These are phyloP conservation scores for Samia ricini DNA, from an alignment of 1,140 invertebrate genomes.

Conservation along the genomic window DNA sequence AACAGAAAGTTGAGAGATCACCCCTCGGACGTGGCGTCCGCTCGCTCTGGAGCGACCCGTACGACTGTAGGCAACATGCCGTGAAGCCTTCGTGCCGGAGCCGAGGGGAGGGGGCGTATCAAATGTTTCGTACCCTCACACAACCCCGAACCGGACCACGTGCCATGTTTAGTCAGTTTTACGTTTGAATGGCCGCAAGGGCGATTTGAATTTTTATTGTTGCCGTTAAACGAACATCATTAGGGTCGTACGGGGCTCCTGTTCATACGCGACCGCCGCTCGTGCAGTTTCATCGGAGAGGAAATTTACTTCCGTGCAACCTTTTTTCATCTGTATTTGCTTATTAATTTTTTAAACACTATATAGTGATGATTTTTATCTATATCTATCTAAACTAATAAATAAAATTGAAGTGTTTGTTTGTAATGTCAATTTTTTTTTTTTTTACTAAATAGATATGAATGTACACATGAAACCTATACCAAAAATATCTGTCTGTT, in stretches of 20 bases:
- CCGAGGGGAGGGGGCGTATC: slow-evolving; percentile 45
- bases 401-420: too few relatives aligned
- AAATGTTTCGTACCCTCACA: slow-evolving; percentile 62
- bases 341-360: not conserved
- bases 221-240: slow-evolving; percentile 51
- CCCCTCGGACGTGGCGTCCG: slow-evolving; percentile 23
- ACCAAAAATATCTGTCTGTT: too few relatives aligned
- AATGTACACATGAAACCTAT: too few relatives aligned
- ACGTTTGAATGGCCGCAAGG: slow-evolving; percentile 43
- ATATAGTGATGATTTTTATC: too few relatives aligned
- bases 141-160: slow-evolving; percentile 57
- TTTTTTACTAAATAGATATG: too few relatives aligned
- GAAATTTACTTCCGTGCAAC: slow-evolving; percentile 1
- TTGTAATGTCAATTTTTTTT: too few relatives aligned
- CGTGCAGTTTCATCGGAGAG: slow-evolving; percentile 32
- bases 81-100: slow-evolving; percentile 38
- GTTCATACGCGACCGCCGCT: slow-evolving; percentile 38
- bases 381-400: too few relatives aligned
- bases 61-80: slow-evolving; percentile 41
- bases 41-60: slow-evolving; percentile 38
- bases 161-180: slow-evolving; percentile 64
- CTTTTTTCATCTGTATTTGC: not conserved
- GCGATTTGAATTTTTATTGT: slow-evolving; percentile 59
- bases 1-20: slow-evolving; percentile 49
- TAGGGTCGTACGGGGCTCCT: slow-evolving; percentile 35